Conservation (phyloP, 2,113 vertebrate species). For the Butorides virescens region DNA sequence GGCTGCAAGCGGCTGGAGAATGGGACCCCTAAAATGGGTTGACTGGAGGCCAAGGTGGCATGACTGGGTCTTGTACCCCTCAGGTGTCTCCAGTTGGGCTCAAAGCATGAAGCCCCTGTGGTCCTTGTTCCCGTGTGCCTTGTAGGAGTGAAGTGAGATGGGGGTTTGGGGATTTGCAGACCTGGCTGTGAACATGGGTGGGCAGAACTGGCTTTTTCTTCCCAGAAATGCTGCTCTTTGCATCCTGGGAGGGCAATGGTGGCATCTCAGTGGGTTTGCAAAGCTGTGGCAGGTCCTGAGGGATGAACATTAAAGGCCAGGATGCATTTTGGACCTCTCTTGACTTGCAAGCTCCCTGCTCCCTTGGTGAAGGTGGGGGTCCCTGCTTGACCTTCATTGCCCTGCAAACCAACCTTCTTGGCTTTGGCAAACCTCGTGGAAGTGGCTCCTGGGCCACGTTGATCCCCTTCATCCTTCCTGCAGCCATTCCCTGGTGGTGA, state of each 20-base stretch:
- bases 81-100: background rate
- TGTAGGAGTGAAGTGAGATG: rapidly evolving
- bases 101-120: background rate
- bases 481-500: background rate
- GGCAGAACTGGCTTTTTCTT: background rate
- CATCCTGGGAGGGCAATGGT: background rate
- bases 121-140: background rate
- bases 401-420: background rate
- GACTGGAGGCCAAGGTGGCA: background rate
- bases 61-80: rapidly evolving
- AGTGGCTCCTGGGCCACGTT: background rate
- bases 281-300: background rate
- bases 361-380: background rate
- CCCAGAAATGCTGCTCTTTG: background rate
- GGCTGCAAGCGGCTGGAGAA: background rate
- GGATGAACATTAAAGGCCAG: background rate
- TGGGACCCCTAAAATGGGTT: background rate
- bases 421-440: background rate
- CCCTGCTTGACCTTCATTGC: background rate
- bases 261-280: background rate
- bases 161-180: background rate
- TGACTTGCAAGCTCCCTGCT: background rate
- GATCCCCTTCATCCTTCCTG: background rate
- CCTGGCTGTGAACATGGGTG: rapidly evolving
- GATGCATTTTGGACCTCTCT: rapidly evolving